Evolutionary conservation across 2,888 invertebrate genomes (phyloP).

Genomic region (Drosophila helvetica): DNA sequence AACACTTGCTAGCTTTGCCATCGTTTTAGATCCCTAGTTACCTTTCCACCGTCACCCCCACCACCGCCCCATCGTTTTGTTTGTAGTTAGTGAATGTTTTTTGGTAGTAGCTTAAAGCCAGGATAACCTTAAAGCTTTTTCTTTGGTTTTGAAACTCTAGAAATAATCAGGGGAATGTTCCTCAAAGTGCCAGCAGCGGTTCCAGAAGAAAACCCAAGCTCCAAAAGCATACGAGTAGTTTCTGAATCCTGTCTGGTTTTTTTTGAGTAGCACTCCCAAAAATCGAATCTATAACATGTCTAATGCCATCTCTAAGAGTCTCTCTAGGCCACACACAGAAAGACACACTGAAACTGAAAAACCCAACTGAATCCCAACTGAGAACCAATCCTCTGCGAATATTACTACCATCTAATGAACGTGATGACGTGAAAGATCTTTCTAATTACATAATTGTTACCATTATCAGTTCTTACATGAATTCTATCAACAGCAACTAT

Average conservation of each 20-base stretch:
- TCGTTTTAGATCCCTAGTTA: not conserved
- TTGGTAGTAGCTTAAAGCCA: constrained; percentile 20
- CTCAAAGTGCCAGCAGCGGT: constrained; percentile 11
- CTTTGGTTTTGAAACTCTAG: not conserved
- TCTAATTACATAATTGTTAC: constrained; percentile 69
- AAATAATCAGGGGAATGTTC: constrained; percentile 15
- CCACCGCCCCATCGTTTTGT: constrained; percentile 4
- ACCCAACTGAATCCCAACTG: constrained; percentile 41
- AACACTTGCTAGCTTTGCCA: constrained; percentile 10
- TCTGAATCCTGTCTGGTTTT: not conserved
- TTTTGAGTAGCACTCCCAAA: not conserved
- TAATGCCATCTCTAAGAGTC: constrained; percentile 61
- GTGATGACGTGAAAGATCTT: constrained; percentile 56
- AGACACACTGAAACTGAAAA: constrained; percentile 24
- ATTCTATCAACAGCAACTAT: constrained; percentile 83
- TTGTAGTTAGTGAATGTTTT: constrained; percentile 37
- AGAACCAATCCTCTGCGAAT: constrained; percentile 14
- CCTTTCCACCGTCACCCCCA: not conserved
- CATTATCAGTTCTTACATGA: constrained; percentile 79
- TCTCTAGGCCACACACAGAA: constrained; percentile 57
- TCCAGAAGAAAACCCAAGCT: not conserved
- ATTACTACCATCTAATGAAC: constrained; percentile 16
- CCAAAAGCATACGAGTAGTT: not conserved
- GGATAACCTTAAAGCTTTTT: not conserved
- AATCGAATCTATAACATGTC: not conserved